Evolutionary conservation across 2,888 invertebrate species (phyloP), one percentile per base, ranked within the genome.

Genomic region (Cryptophagus acutangulus): DNA sequence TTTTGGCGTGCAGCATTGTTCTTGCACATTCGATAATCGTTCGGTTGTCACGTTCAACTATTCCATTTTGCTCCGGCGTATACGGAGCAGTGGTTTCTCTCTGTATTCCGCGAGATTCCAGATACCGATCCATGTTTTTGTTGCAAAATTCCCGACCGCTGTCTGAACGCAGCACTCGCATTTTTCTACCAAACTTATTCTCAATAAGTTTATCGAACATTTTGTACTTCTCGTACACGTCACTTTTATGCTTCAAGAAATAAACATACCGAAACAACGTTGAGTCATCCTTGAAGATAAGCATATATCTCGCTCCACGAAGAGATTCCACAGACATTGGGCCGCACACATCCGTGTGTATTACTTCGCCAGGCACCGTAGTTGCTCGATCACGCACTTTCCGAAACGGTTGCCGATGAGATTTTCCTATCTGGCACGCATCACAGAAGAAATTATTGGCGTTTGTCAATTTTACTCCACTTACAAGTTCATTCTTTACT

Each of bases 1-100:
- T 45, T 24, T 52, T 52, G 9, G 52, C 41, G 10, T 47, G 43
- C n/a, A 67, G 16, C 47, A 45, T 47, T 4, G 47, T 9, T 6
- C 45, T 17, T 3, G 44, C 45, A 39, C 47, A 40, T 25, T 47
- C 47, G 3, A 41, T 26, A 2, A 45, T 35, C 12, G 41, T 47
- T 13, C 45, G 31, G 29, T 35, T 38, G 20, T 45, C 47, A 28
- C 47, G 12, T 29, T 41, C 42, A 2, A 30, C 31, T 31, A 24
- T 35, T 1, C 42, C 39, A 18, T 47, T 43, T 17, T 44, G 46
- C 31, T 41, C 31, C 9, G 26, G 38, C 17, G 16, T 18, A 25
- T 43, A 43, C 12, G 36, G 35, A 12, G 36, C 36, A 14, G 17
- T 18, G 10, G 16, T 33, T 36, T 43, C 40, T 1, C 30, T 13